Evolutionary conservation across 1,140 invertebrate genomes (phyloP), one percentile per base, ranked within the genome.

Genomic region (Solenopsis fugax): DNA sequence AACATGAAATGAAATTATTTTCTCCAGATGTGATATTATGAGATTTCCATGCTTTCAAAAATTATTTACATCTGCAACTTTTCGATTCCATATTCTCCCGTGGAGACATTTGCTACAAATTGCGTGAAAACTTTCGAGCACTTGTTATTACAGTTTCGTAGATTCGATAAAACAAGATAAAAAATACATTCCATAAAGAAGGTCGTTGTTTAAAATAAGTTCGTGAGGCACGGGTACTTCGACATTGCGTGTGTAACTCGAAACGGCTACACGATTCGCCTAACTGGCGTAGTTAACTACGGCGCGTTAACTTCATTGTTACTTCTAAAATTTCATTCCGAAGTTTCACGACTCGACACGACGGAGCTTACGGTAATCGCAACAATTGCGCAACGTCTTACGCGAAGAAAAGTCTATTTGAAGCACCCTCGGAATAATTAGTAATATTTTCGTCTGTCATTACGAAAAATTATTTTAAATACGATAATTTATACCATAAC

Each of bases 291-390:
- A 76, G 67, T 60, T 84, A 81, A 73, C 60, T 45, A 52, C 58
- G 10, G 50, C 54, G 54, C 41, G 71, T 85, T 85, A 76, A 85
- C 41, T 60, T 85, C 52, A 85, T 87, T 84, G 4, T 48, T 37
- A 54, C 56, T 69, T 84, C 62, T 82, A 76, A 87, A 87, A 85
- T 85, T 85, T 67, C 29, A 54, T 76, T 71, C 45, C 50, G 13
- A 48, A 85, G 64, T 52, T 85, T 58, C 81, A 65, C 52, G 21
- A 12, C 37, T 56, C n/a, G 16, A n/a, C 45, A 45, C 34, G 29
- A 29, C 16, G 12, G 41, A 45, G 52, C 69, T 87, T 71, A 52
- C 69, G 24, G 45, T 64, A 76, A 85, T 85, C 50, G 48, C n/a
- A 50, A 75, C 48, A 85, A 62, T 76, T 58, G 48, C 21, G 50